Base-by-base conservation (phyloP, 2,113 vertebrate species). In the Blennius ocellaris region DNA sequence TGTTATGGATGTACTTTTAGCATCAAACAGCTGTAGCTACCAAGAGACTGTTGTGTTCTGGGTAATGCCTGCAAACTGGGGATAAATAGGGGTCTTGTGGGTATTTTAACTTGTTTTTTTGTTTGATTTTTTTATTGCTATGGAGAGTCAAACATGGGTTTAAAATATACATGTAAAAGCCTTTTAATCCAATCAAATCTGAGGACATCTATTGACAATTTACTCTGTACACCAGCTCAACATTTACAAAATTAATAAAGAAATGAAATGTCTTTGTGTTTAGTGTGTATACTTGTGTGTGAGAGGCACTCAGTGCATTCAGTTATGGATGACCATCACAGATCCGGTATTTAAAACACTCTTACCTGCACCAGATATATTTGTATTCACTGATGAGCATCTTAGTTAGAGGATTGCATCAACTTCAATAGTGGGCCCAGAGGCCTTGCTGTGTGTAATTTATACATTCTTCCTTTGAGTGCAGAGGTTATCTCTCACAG, bases 161-260 rank as follows among this genome's bases (percentile, higher is more conserved):
- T 91, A 88, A 89, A 92, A 90, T 84, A 90, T 84, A 90, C 77
- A 87, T 92, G 90, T 91, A 90, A 91, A 91, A 88, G 83, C 89
- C 92, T 94, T 90, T 92, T 91, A 93, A 92, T 92, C 88, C 85
- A 91, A 88, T 88, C 76, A 82, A 92, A 84, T 92, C 87, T 38
- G 82, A 92, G 69, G 81, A 92, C 92, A 94, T 94, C 91, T 93
- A 91, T 90, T 93, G 91, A 93, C 82, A 87, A 92, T 90, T 90
- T 91, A 93, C 93, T 93, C 94, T 94, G 93, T 94, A 95, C 94
- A 95, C 94, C 94, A 95, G 94, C 94, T 94, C 90, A 93, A 94
- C 92, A 95, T 95, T 95, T 95, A 94, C 92, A 94, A 92, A 92
- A 93, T 94, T 94, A 95, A 94, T 95, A 95, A 95, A 95, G 93